These are phyloP conservation scores for Melieria picta DNA, from an alignment of 2,888 invertebrate species.

Conservation along the genomic window DNA sequence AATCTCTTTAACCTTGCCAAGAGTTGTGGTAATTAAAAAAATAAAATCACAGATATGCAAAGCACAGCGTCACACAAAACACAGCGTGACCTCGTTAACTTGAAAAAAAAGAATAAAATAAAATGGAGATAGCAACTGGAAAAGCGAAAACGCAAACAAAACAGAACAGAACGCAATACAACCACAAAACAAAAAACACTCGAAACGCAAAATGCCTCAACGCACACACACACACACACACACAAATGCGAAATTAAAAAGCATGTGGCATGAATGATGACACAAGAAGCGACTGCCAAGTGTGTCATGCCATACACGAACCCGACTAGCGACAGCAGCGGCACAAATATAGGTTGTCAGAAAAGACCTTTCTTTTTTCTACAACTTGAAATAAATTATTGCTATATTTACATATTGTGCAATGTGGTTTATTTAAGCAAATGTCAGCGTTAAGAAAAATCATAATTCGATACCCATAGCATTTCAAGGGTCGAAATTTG, in stretches of 20 bases:
- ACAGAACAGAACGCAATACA: not conserved
- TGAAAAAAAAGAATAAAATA: not conserved
- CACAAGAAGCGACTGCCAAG: slow-evolving; percentile 22
- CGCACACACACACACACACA: not conserved
- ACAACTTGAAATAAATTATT: too few relatives aligned
- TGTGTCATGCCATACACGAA: slow-evolving; percentile 30
- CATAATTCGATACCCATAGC: too few relatives aligned
- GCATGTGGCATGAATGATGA: slow-evolving; percentile 21
- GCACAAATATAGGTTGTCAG: too few relatives aligned
- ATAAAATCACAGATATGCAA: too few relatives aligned
- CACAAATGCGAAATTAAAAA: not conserved
- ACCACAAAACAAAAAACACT: not conserved
- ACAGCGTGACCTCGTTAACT: not conserved
- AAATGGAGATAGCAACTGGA: not conserved
- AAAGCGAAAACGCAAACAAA: not conserved
- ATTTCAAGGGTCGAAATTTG: too few relatives aligned
- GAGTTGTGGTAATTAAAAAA: not conserved
- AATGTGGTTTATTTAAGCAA: too few relatives aligned
- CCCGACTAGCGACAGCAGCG: not conserved
- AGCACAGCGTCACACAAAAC: not conserved
- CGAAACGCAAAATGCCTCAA: not conserved
- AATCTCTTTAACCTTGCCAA: not conserved
- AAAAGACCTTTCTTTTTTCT: too few relatives aligned
- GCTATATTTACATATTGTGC: too few relatives aligned
- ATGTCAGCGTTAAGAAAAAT: too few relatives aligned